These are phyloP conservation scores for Harmothoe impar DNA, from an alignment of 2,888 invertebrate species.

Conservation along the genomic window DNA sequence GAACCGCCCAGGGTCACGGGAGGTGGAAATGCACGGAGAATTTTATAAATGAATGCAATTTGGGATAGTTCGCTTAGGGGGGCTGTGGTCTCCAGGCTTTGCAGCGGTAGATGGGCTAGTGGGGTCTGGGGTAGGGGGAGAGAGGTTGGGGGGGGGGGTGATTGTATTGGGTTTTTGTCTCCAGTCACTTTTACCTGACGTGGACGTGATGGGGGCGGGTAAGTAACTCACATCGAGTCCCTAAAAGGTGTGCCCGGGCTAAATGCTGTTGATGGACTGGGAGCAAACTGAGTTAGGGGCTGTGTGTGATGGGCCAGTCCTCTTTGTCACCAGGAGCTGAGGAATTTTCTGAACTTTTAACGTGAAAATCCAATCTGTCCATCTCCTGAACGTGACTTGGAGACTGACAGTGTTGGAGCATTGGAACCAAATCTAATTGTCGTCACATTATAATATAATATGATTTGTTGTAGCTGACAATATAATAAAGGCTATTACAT, in stretches of 20 bases:
- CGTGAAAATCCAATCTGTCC: background rate
- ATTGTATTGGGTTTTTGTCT: background rate
- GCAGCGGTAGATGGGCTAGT: too few species aligned
- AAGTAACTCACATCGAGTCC: background rate
- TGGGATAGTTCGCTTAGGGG: background rate
- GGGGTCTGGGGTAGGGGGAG: too few species aligned
- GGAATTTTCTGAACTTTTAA: background rate
- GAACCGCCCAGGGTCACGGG: background rate
- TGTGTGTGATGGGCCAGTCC: conserved; percentile 19
- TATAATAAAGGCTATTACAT: too few species aligned
- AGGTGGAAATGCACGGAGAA: background rate
- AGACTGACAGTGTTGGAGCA: too few species aligned
- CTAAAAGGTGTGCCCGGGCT: conserved; percentile 11
- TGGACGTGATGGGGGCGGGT: background rate
- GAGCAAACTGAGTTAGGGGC: background rate
- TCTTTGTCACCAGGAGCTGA: background rate
- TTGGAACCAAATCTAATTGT: too few species aligned
- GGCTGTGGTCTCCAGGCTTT: background rate
- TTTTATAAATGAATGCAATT: conserved; percentile 58
- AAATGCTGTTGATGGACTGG: conserved; percentile 24
- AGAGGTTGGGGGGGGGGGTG: background rate
- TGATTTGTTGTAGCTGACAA: too few species aligned
- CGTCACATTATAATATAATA: too few species aligned
- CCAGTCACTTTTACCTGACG: conserved; percentile 21
- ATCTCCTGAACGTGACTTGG: too few species aligned